These are phyloP conservation scores for Argyra leucocephala DNA, from an alignment of 2,888 invertebrate genomes.

Conservation along the genomic window DNA sequence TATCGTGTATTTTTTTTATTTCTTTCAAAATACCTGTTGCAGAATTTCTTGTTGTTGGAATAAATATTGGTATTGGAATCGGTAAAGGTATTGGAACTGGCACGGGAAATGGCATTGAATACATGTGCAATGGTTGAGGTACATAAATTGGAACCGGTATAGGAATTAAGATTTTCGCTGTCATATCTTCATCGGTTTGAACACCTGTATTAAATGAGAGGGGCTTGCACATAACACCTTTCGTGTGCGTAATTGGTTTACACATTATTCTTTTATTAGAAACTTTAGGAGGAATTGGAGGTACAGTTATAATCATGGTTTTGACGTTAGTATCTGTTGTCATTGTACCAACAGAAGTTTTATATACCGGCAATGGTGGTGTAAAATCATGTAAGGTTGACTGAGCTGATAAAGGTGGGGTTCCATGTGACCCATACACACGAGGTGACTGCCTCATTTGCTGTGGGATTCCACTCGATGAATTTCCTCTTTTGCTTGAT, in stretches of 20 bases:
- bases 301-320: conserved; percentile 70
- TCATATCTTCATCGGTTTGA: conserved; percentile 62
- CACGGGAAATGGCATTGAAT: conserved; percentile 70
- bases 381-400: neutral
- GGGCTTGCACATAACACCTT: conserved; percentile 63
- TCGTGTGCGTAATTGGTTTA: conserved; percentile 63
- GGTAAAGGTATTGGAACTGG: conserved; percentile 80
- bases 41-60: conserved; percentile 81
- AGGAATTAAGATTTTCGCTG: conserved; percentile 61
- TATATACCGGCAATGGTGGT: neutral
- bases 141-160: conserved; percentile 83
- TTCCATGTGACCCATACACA: conserved; percentile 27
- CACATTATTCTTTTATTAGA: conserved; percentile 72
- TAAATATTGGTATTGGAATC: conserved; percentile 80
- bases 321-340: conserved; percentile 24
- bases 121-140: conserved; percentile 80
- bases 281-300: conserved; percentile 60
- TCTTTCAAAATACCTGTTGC: conserved; percentile 78
- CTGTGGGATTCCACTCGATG: neutral
- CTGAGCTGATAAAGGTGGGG: conserved; percentile 11
- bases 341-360: neutral
- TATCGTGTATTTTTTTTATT: conserved; percentile 81
- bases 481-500: neutral
- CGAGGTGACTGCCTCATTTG: conserved; percentile 20
- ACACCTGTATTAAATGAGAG: conserved; percentile 57